A percentile compares a stretch with the other conserved stretches of the same genome.
phyloP scores from a whole-genome alignment of 2,797 vertebrate species.

The Pampus argenteus region DNA sequence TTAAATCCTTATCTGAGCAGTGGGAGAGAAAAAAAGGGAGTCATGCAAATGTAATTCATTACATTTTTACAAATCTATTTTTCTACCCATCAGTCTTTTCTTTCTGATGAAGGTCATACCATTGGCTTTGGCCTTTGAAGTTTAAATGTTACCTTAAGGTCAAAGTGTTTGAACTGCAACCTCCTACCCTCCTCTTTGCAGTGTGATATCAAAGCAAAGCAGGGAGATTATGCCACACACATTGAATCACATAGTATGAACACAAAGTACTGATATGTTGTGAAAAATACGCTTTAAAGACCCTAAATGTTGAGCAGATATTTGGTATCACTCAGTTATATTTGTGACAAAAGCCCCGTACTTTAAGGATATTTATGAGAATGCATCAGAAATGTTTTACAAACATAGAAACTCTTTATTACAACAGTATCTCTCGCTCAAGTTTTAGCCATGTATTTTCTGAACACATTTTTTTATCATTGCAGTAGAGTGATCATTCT shows the following conservation, averaged over 20 bases:
- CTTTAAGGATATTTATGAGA: constrained; percentile 39
- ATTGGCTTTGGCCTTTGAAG: constrained; percentile 57
- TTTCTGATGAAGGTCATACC: constrained; percentile 42
- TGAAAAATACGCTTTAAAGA: background rate
- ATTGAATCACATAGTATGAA: background rate
- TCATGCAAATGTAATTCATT: background rate
- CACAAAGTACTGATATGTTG: background rate
- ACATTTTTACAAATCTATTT: constrained; percentile 1
- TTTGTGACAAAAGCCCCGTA: background rate
- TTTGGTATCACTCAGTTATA: background rate
- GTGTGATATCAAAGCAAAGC: constrained; percentile 62
- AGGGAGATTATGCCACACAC: constrained; percentile 16
- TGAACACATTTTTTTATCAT: constrained; percentile 65
- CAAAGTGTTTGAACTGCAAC: constrained; percentile 78
- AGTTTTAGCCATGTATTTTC: constrained; percentile 42
- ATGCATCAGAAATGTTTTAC: constrained; percentile 65
- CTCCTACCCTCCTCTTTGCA: constrained; percentile 47
- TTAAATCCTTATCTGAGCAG: background rate
- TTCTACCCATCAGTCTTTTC: constrained; percentile 13
- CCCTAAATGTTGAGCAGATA: background rate
- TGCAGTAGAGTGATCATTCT: constrained; percentile 62
- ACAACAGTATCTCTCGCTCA: constrained; percentile 65
- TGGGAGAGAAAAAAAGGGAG: background rate
- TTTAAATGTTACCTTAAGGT: constrained; percentile 79
- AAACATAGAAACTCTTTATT: constrained; percentile 84